Conservation (phyloP, 2,888 invertebrate genomes). For the Macrophya alboannulata region DNA sequence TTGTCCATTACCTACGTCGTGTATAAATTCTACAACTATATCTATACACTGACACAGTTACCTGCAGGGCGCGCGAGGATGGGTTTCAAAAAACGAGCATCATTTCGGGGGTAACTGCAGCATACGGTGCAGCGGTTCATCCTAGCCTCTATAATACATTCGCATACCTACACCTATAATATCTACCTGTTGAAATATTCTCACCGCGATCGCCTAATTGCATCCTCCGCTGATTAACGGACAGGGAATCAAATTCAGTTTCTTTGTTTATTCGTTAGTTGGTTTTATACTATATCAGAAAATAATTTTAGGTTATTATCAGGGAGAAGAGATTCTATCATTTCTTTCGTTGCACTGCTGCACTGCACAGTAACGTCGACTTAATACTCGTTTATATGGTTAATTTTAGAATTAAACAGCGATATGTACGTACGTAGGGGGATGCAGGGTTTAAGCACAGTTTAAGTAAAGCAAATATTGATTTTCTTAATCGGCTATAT, state of each 20-base stretch:
- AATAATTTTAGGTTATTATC: too few relatives aligned
- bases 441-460: neutral
- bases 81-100: neutral
- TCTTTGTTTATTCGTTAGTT: neutral
- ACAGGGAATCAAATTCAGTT: neutral
- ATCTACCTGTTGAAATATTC: conserved; percentile 29
- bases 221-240: conserved; percentile 31
- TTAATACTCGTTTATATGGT: neutral
- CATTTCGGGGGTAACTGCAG: neutral
- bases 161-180: too few relatives aligned
- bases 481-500: conserved; percentile 19
- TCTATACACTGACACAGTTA: neutral
- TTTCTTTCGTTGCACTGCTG: too few relatives aligned
- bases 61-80: neutral
- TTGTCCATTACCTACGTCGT: neutral
- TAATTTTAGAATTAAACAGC: neutral
- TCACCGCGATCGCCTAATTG: conserved; percentile 27
- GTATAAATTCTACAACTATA: neutral
- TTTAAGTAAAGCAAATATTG: conserved; percentile 33
- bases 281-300: too few relatives aligned
- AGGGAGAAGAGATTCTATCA: too few relatives aligned
- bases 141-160: too few relatives aligned
- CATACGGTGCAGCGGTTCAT: too few relatives aligned
- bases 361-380: too few relatives aligned
- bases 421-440: neutral